These are phyloP conservation scores for Cydia pomonella DNA, from an alignment of 1,140 invertebrate genomes.

Conservation along the genomic window DNA sequence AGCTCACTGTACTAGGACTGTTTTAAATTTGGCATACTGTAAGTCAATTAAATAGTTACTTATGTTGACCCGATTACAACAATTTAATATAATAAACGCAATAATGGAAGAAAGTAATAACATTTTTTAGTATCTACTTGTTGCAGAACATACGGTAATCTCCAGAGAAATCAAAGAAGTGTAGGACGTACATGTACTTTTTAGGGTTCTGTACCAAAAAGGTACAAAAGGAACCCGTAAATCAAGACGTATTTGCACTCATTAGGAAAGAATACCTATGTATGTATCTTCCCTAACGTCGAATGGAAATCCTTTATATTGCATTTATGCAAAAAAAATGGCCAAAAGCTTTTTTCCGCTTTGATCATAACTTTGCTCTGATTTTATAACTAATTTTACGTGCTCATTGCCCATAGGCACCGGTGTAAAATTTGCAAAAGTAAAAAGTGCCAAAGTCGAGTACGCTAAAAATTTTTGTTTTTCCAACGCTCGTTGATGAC, in stretches of 20 bases:
- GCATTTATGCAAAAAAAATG: no score
- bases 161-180: slow-evolving; percentile 1
- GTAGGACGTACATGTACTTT: no score
- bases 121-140: neutral
- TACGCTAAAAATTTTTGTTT: slow-evolving; percentile 13
- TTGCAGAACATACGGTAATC: neutral
- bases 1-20: no score
- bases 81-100: neutral
- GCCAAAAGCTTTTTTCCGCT: neutral
- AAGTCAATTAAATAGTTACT: no score
- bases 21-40: no score
- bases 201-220: no score
- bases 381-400: no score
- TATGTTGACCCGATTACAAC: no score
- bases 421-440: neutral
- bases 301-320: no score
- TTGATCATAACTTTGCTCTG: neutral
- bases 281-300: no score
- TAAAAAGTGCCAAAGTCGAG: neutral
- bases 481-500: slow-evolving; percentile 22
- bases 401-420: neutral
- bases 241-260: neutral
- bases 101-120: neutral
- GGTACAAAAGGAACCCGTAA: no score
- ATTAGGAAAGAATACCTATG: no score